Base-by-base conservation (phyloP, 2,888 invertebrate genomes). In the Augochlorella aurata region DNA sequence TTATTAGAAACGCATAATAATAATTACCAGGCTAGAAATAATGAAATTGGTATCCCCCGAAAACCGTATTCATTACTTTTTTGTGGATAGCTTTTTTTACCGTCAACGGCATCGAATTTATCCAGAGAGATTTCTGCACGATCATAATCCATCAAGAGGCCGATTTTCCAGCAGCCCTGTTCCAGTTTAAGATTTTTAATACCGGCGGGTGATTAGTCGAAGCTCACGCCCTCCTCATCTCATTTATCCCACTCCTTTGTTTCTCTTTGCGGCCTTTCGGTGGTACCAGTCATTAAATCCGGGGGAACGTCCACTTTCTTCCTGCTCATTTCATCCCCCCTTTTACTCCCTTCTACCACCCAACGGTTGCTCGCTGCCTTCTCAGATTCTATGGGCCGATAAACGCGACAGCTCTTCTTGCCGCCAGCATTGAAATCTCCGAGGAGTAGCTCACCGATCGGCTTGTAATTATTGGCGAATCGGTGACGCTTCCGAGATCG, bases 371-470 rank as follows among this genome's bases (percentile, higher is more conserved):
- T 79, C 44, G 77, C 81, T 86, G 88, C 88, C 85, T 68, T 63
- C 63, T 80, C 77, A 84, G 74, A 88, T 89, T 83, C 87, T 78
- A 47, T n/a, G 63, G 65, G 10, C 75, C 85, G 89, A 89, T 89
- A 89, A 87, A 71, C 79, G 73, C 85, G 83, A 85, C 86, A 85
- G 82, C 74, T 68, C 74, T 83, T 85, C 79, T 79, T 83, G 82
- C 87, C 85, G 76, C 70, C 86, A 79, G 77, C 77, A 76, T 73
- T 77, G 79, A 81, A 86, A 81, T 85, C 80, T 63, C 71, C 82
- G 79, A 65, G 87, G 87, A 87, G 88, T 88, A 89, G 84, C 91
- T 78, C 90, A 89, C 90, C 89, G 90, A 88, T 88, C 86, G 88
- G 24, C 88, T 84, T 88, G 85, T 89, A 90, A 91, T 91, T 90